These are phyloP conservation scores for Scolopax bukidnonensis DNA, from an alignment of 2,797 vertebrate species.

Conservation along the genomic window DNA sequence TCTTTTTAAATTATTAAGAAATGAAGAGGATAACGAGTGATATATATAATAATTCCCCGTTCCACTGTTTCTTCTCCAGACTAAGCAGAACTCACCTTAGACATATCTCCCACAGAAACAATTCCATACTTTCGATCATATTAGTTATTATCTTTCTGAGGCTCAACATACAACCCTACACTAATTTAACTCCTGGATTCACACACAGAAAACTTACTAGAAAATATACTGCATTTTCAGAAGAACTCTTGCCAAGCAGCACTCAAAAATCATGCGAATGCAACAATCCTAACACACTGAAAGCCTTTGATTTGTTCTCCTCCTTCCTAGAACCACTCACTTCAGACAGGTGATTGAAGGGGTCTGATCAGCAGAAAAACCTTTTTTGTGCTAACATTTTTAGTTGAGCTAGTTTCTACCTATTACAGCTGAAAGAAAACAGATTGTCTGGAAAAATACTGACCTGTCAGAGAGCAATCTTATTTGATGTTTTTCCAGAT, in stretches of 20 bases:
- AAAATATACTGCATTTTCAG: not conserved
- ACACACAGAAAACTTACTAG: not conserved
- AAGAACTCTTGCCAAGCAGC: not conserved
- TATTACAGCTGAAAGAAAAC: not conserved
- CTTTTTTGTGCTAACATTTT: not conserved
- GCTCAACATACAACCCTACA: not conserved
- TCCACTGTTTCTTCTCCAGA: not conserved
- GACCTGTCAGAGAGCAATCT: not conserved
- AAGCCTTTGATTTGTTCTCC: not conserved
- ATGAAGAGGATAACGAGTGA: not conserved
- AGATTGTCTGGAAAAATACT: not conserved
- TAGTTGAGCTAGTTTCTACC: not conserved
- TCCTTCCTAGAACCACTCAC: not conserved
- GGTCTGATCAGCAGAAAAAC: not conserved
- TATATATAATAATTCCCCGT: not conserved
- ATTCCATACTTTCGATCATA: not conserved
- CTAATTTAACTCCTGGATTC: not conserved
- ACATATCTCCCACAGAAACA: fast-evolving
- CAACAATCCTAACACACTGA: not conserved
- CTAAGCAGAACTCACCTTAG: not conserved
- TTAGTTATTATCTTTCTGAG: not conserved
- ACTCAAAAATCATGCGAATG: not conserved
- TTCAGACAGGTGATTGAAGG: not conserved
- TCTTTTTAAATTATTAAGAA: not conserved
- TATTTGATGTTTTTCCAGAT: not conserved